These are phyloP conservation scores for Epinotia nisella DNA, from an alignment of 2,888 invertebrate species.

Conservation along the genomic window DNA sequence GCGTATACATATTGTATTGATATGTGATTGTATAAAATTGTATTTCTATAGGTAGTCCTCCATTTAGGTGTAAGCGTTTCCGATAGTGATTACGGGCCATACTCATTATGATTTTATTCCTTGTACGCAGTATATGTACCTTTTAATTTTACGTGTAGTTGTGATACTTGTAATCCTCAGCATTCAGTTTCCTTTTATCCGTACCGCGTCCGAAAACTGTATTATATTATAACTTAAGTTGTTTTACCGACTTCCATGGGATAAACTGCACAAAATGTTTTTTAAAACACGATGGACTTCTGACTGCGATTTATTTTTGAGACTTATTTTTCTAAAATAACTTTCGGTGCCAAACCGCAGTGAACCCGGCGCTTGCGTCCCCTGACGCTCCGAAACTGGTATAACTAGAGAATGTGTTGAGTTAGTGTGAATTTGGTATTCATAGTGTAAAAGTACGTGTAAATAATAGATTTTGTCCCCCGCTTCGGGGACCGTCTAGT, in stretches of 20 bases:
- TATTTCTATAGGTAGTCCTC: constrained; percentile 71
- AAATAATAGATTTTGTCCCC: constrained; percentile 69
- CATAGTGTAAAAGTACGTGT: constrained; percentile 70
- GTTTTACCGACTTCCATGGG: constrained; percentile 72
- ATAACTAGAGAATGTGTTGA: constrained; percentile 65
- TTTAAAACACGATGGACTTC: constrained; percentile 53
- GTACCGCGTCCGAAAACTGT: constrained; percentile 61
- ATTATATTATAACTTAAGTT: constrained; percentile 64
- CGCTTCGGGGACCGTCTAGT: constrained; percentile 73
- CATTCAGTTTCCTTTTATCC: constrained; percentile 49
- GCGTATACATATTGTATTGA: constrained; percentile 68
- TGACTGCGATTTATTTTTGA: constrained; percentile 68
- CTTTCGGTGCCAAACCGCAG: constrained; percentile 62
- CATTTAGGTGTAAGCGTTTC: constrained; percentile 72
- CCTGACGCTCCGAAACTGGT: constrained; percentile 56
- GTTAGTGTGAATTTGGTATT: constrained; percentile 75
- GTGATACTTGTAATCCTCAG: constrained; percentile 50
- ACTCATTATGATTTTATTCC: constrained; percentile 79
- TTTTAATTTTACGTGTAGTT: constrained; percentile 64
- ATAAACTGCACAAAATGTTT: constrained; percentile 73
- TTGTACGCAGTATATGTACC: constrained; percentile 64
- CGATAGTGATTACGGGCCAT: constrained; percentile 75
- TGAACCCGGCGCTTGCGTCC: constrained; percentile 57
- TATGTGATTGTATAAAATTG: constrained; percentile 71
- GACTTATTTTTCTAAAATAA: constrained; percentile 59